Evolutionary conservation across 2,888 invertebrate genomes (phyloP), one percentile per base, ranked within the genome.

Genomic region (Euzetes globulus): DNA sequence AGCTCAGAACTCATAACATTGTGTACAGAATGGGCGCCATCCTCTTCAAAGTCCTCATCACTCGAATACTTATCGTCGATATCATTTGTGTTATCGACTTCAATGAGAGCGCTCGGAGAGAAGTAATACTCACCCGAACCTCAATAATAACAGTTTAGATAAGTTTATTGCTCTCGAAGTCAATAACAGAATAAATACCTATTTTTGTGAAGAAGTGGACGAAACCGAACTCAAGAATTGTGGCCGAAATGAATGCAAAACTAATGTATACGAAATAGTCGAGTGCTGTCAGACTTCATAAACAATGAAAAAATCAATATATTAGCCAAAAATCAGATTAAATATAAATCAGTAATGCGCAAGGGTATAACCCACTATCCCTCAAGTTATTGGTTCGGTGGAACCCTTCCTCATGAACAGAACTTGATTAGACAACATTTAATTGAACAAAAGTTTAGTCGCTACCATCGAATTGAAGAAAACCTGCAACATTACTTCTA

Each of bases 151-250:
- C n/a, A 29, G 58, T 68, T 68, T 33, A 63, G 63, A 63, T 63
- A 63, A 63, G 29, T 17, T 17, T 55, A 55, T 22, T 55, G 4
- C n/a, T 15, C 15, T 60, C 60, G 7, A 60, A 52, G 27, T 19
- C 29, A 52, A 72, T 33, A 9, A 41, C 25, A 27, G 33, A 71
- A 71, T 22, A 41, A 6, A 89, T 90, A 29, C 91, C 91, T 78
- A 89, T 88, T 83, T 91, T 91, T n/a, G 91, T 91, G 82, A 90
- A 91, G 81, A 90, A 90, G 81, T 91, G 91, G 0, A 91, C 91
- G n/a, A 90, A 87, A 4, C 91, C 91, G 81, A 91, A 91, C 83
- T 91, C 90, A 75, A 91, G 87, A 75, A 91, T 90, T 1, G 91
- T 90, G 7, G 91, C 90, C 80, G 90, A 90, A 78, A 90, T 90